phyloP scores from a whole-genome alignment of 1,140 invertebrate species.

The Atta texana region DNA sequence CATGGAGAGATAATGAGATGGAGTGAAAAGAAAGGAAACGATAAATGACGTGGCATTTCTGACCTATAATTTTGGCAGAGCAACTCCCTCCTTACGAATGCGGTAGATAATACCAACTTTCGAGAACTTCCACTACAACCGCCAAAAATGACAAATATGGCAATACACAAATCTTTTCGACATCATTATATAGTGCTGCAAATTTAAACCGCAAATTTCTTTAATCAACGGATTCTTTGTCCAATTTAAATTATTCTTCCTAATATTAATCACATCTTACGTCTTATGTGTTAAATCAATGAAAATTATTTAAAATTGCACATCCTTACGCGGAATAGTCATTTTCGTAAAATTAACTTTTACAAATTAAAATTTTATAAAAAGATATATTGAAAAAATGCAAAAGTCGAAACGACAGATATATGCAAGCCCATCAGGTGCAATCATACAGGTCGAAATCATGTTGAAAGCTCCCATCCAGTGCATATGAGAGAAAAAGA shows the following conservation, averaged over 20 bases:
- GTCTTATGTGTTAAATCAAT: not conserved
- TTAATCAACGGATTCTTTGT: not conserved
- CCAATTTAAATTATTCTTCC: not conserved
- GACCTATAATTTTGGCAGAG: conserved; percentile 46
- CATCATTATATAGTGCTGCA: not conserved
- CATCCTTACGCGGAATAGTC: not conserved
- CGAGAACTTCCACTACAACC: conserved; percentile 21
- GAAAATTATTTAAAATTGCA: not conserved
- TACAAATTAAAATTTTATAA: not conserved
- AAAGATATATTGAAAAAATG: not conserved
- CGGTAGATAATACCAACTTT: conserved; percentile 42
- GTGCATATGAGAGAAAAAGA: not conserved
- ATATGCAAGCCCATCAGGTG: conserved; percentile 18
- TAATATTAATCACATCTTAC: not conserved
- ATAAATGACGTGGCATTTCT: conserved; percentile 43
- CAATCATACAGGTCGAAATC: conserved; percentile 6
- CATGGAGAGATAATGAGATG: conserved; percentile 41
- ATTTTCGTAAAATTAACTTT: not conserved
- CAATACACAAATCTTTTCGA: not conserved
- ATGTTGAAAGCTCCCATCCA: conserved; percentile 1
- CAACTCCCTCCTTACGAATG: conserved; percentile 16
- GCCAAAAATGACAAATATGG: conserved; percentile 10
- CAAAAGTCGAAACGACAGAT: conserved; percentile 34
- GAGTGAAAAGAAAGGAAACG: conserved; percentile 56
- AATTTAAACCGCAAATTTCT: not conserved